These are phyloP conservation scores for Lutjanus campechanus DNA, from an alignment of 2,797 vertebrate genomes.

Conservation along the genomic window DNA sequence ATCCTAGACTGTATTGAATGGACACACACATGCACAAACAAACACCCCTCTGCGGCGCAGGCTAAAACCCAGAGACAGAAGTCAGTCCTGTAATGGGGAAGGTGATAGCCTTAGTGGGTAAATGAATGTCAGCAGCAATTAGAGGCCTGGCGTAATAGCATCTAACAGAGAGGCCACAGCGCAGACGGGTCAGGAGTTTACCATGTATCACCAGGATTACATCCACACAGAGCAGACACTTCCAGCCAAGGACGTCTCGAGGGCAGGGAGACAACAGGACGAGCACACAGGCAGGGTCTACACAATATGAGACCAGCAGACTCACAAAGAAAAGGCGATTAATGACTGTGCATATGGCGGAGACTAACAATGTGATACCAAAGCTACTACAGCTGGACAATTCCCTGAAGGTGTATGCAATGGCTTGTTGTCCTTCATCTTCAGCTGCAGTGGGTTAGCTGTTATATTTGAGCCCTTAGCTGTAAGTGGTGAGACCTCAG, in stretches of 20 bases:
- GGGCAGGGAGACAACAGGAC: constrained; percentile 73
- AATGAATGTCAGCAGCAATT: constrained; percentile 88
- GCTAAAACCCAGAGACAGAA: constrained; percentile 65
- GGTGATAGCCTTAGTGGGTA: constrained; percentile 83
- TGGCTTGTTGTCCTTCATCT: constrained; percentile 48
- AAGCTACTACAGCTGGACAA: constrained; percentile 25
- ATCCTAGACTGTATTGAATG: constrained; percentile 18
- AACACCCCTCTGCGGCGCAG: constrained; percentile 37
- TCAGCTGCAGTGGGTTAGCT: constrained; percentile 1
- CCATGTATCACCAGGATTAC: constrained; percentile 85
- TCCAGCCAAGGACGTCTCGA: constrained; percentile 84
- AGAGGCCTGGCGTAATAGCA: constrained; percentile 81
- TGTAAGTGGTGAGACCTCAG: constrained; percentile 22
- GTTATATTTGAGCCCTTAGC: constrained; percentile 35
- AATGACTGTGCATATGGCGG: constrained; percentile 49
- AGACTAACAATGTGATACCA: constrained; percentile 42
- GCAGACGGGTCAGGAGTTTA: constrained; percentile 79
- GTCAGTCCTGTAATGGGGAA: constrained; percentile 75
- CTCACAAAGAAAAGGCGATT: constrained; percentile 44
- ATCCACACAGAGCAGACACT: constrained; percentile 70
- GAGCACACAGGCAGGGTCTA: constrained; percentile 40
- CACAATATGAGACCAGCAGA: constrained; percentile 42
- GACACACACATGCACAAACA: constrained; percentile 39
- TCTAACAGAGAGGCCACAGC: constrained; percentile 73
- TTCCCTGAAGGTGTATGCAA: constrained; percentile 42